phyloP scores from a whole-genome alignment of 53 echinoderm and acorn worm species.

The Holothuria scabra region DNA sequence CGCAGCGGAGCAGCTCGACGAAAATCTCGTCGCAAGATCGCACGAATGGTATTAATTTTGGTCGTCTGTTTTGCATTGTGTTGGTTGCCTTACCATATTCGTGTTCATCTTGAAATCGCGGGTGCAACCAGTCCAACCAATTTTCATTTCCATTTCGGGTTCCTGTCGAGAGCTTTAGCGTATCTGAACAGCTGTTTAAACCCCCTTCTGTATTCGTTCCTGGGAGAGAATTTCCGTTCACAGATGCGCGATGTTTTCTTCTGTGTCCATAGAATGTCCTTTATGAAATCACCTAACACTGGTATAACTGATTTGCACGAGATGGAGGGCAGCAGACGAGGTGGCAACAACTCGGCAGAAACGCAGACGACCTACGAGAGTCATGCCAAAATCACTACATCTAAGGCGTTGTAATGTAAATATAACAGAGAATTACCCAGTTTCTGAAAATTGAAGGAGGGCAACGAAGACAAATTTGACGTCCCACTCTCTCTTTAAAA shows the following conservation, averaged over 20 bases:
- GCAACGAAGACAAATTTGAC: too few species aligned
- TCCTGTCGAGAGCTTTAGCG: conserved; percentile 61
- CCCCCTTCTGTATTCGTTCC: conserved; percentile 90
- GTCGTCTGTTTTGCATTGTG: conserved; percentile 84
- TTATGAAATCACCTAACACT: background rate
- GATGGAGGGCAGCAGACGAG: conserved; percentile 40
- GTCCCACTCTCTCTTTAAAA: too few species aligned
- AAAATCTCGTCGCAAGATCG: conserved; percentile 80
- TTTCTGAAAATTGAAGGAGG: too few species aligned
- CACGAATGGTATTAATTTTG: conserved; percentile 85
- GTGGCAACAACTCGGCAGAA: conserved; percentile 22
- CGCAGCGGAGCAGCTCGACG: conserved; percentile 71
- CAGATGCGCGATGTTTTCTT: conserved; percentile 64
- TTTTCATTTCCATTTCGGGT: conserved; percentile 58
- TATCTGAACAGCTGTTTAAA: conserved; percentile 93
- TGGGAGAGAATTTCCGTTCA: conserved; percentile 91
- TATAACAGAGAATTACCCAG: too few species aligned
- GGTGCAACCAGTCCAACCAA: background rate
- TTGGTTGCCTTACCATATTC: conserved; percentile 84
- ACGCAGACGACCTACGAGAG: conserved; percentile 36
- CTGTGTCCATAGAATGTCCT: conserved; percentile 17
- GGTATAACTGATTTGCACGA: conserved; percentile 17
- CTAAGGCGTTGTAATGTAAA: conserved; percentile 24
- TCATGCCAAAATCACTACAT: conserved; percentile 21
- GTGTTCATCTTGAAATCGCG: conserved; percentile 52